Evolutionary conservation across 2,888 invertebrate species (phyloP).

Genomic region (Acronicta leporina): DNA sequence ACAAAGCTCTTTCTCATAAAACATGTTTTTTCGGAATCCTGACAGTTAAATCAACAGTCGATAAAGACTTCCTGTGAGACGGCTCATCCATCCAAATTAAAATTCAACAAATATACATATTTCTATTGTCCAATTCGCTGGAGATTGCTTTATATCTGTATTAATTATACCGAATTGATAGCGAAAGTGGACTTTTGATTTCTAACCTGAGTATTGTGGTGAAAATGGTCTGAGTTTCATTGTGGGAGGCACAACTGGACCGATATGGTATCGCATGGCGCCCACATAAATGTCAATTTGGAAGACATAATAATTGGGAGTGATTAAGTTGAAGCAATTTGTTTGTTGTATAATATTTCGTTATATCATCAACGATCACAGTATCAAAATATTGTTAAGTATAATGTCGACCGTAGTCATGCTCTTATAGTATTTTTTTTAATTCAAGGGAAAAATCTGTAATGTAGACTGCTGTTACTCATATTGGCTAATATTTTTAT

Average conservation of each 20-base stretch:
- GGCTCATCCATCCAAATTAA: conserved; percentile 33
- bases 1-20: too few relatives aligned
- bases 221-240: conserved; percentile 34
- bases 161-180: conserved; percentile 56
- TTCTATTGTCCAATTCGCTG: conserved; percentile 44
- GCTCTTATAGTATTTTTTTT: too few relatives aligned
- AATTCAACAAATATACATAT: conserved; percentile 40
- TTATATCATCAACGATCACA: conserved; percentile 18
- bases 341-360: conserved; percentile 16
- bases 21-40: not conserved
- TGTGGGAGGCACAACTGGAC: conserved; percentile 43
- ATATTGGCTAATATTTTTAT: not conserved
- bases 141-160: conserved; percentile 34
- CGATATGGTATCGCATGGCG: conserved; percentile 41
- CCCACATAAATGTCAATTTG: conserved; percentile 39
- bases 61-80: conserved; percentile 24
- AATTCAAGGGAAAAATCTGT: too few relatives aligned
- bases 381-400: too few relatives aligned
- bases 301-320: conserved; percentile 36
- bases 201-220: conserved; percentile 66
- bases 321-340: conserved; percentile 26
- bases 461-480: too few relatives aligned
- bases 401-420: too few relatives aligned
- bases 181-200: conserved; percentile 79
- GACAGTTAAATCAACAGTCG: conserved; percentile 8